phyloP scores from a whole-genome alignment of 1,140 invertebrate genomes.

The Drosophila sturtevanti region DNA sequence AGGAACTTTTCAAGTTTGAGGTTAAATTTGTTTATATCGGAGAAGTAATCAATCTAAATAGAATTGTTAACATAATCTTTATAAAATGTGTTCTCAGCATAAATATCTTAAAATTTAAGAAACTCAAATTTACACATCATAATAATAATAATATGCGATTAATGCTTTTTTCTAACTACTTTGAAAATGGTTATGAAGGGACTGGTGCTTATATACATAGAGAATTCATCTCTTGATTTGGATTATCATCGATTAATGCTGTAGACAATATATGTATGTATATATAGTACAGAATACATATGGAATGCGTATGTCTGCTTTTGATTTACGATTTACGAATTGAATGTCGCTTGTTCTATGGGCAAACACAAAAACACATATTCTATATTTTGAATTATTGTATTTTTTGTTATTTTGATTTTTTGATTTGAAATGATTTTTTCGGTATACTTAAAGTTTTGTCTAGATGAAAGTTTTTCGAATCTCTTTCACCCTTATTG shows the following conservation, averaged over 20 bases:
- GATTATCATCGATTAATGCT: background rate
- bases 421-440: constrained; percentile 17
- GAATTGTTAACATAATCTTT: no score
- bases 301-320: constrained; percentile 35
- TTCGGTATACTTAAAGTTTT: constrained; percentile 82
- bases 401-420: background rate
- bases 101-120: constrained; percentile 7
- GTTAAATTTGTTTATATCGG: no score
- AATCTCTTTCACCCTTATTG: constrained; percentile 82
- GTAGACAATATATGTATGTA: constrained; percentile 13
- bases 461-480: constrained; percentile 82
- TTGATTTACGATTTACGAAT: constrained; percentile 42
- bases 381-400: constrained; percentile 51
- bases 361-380: constrained; percentile 63
- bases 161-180: background rate
- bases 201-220: constrained; percentile 25
- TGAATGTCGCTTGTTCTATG: constrained; percentile 34
- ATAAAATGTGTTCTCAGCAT: background rate
- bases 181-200: constrained; percentile 19
- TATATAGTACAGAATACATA: constrained; percentile 46
- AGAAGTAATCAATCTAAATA: no score
- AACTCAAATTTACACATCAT: background rate
- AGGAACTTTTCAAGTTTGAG: no score
- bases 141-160: background rate
- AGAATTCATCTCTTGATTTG: constrained; percentile 1